Evolutionary conservation across 2,888 invertebrate species (phyloP).

Genomic region (Noctua comes): DNA sequence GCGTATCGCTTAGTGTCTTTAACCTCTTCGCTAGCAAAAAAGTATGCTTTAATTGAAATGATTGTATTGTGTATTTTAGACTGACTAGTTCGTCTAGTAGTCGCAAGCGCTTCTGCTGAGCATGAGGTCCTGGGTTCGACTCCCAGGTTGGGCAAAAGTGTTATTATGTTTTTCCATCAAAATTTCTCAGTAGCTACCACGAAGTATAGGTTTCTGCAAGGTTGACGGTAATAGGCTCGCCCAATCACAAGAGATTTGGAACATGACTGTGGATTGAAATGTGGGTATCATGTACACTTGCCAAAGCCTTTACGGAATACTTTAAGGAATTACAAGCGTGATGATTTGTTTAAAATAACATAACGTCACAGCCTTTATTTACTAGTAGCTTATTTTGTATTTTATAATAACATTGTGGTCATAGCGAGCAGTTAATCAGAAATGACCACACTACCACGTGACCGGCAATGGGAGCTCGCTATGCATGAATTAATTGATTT

Average conservation of each 20-base stretch:
- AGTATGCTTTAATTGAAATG: too few species aligned
- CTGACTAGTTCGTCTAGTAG: too few species aligned
- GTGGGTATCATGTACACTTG: neutral
- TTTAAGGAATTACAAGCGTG: neutral
- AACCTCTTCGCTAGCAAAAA: too few species aligned
- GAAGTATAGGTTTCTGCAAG: neutral
- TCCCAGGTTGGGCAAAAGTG: neutral
- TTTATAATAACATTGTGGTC: constrained; percentile 19
- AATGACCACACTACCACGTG: constrained; percentile 11
- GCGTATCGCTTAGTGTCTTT: too few species aligned
- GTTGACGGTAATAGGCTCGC: neutral
- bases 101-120: too few species aligned
- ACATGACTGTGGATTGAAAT: neutral
- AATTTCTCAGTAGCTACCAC: neutral
- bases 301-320: too few species aligned
- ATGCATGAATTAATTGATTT: neutral
- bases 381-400: neutral
- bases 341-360: neutral
- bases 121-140: neutral
- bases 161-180: neutral
- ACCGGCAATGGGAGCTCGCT: neutral
- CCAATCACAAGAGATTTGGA: too few species aligned
- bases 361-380: neutral
- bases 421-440: constrained; percentile 5
- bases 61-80: too few species aligned